Percentiles rank a stretch among this genome's conserved stretches.
These are phyloP conservation scores for Cygnus olor DNA, from an alignment of 2,797 vertebrate species.

Conservation along the genomic window DNA sequence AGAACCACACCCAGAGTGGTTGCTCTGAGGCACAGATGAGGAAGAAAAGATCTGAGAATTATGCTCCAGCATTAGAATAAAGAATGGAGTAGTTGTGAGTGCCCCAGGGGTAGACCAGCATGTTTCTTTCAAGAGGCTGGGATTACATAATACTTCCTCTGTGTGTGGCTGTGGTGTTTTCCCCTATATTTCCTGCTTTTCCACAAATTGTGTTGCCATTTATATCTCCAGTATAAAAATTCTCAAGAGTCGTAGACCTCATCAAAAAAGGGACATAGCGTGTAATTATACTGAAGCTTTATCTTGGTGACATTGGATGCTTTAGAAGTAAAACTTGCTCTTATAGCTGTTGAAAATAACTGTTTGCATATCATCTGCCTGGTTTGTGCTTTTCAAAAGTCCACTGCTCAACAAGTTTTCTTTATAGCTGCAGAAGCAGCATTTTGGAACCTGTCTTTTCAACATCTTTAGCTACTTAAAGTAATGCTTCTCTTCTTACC, in stretches of 20 bases:
- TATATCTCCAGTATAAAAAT: not conserved
- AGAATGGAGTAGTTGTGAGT: not conserved
- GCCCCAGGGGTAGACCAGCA: not conserved
- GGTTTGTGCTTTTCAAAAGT: not conserved
- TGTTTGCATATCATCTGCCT: rapidly evolving
- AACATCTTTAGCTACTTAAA: not conserved
- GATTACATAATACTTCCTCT: not conserved
- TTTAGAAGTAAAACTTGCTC: not conserved
- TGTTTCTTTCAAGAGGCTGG: not conserved
- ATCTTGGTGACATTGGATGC: not conserved
- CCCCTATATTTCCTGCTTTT: not conserved
- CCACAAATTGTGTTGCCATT: not conserved
- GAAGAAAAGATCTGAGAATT: not conserved
- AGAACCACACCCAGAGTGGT: not conserved
- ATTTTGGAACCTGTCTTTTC: not conserved
- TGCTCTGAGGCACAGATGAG: not conserved
- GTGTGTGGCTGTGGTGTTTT: not conserved
- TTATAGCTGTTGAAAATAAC: not conserved
- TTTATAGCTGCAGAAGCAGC: not conserved
- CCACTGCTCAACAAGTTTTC: not conserved
- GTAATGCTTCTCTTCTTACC: not conserved
- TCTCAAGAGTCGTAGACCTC: not conserved
- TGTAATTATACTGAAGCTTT: not conserved
- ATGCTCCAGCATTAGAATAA: not conserved
- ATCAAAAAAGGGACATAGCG: not conserved